Evolutionary conservation across 2,797 vertebrate species (phyloP), one percentile per base, ranked within the genome.

Genomic region (Cygnus olor): DNA sequence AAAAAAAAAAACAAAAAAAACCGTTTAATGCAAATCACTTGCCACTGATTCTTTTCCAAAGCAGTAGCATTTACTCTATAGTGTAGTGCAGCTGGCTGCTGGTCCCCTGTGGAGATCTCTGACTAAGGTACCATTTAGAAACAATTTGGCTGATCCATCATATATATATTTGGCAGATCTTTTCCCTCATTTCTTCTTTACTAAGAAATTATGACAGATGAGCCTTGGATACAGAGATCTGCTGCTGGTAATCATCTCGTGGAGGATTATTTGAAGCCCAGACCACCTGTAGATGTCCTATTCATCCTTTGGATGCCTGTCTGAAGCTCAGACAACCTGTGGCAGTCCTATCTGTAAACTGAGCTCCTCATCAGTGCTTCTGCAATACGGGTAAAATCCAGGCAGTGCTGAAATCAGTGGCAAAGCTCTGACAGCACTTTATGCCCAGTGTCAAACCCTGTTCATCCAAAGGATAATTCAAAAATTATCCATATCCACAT

Each of bases 91-190:
- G 96, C 95, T 97, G 96, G 85, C 81, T 96, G 80, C 85, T 90
- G 91, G 85, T 85, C 89, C 89, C 94, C 94, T 82, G 88, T 85
- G 63, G 94, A 96, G 90, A 85, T 79, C 51, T 95, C 88, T 95
- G 93, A 97, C 93, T 94, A 93, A 91, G 95, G 96, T 95, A 88
- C 88, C 89, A 96, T 96, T 97, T 96, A 95, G 92, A 94, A 97
- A 96, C 94, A 95, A 94, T 97, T 96, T 97, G 88, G 80, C 92
- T 95, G 95, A 95, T 95, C 95, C 81, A 80, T 95, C 87, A 90
- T 86, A 78, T 74, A 72, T 89, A 91, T 96, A 95, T 96, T 83
- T 93, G 89, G 95, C 91, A 94, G 77, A 91, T 95, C 45, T 81
- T 70, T 40, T 84, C 63, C 77, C 27, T 91, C 60, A 74, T 85